These are phyloP conservation scores for Odocoileus virginianus DNA, from an alignment of 2,113 vertebrate genomes.

Conservation along the genomic window DNA sequence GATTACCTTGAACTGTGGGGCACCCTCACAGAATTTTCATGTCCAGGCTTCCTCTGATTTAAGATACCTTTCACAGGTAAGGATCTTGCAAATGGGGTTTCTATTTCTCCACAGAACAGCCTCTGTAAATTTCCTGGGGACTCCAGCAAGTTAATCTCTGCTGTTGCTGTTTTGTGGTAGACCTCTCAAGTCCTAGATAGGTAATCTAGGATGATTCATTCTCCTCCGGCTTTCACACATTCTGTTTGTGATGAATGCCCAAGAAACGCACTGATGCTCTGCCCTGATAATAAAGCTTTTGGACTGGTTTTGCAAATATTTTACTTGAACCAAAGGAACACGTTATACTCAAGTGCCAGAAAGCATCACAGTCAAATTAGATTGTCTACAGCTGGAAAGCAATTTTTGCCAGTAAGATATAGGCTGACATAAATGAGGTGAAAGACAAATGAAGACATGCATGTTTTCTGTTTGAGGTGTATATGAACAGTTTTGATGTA, in stretches of 20 bases:
- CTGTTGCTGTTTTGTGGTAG: constrained; percentile 30
- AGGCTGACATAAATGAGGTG: constrained; percentile 40
- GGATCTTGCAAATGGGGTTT: constrained; percentile 61
- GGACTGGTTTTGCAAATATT: constrained; percentile 64
- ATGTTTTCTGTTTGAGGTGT: neutral
- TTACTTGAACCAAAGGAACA: constrained; percentile 57
- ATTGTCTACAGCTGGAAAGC: constrained; percentile 20
- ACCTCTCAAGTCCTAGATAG: constrained; percentile 64
- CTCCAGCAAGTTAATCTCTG: constrained; percentile 51
- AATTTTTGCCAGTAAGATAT: constrained; percentile 43
- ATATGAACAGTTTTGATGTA: constrained; percentile 52
- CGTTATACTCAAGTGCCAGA: constrained; percentile 36
- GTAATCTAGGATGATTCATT: constrained; percentile 75
- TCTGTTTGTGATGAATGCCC: constrained; percentile 53
- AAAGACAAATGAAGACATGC: constrained; percentile 51
- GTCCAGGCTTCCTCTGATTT: constrained; percentile 44
- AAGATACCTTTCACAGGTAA: constrained; percentile 60
- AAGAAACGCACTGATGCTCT: constrained; percentile 44
- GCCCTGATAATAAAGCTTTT: constrained; percentile 68
- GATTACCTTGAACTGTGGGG: neutral
- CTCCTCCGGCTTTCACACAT: neutral
- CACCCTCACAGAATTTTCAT: constrained; percentile 6
- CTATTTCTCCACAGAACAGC: constrained; percentile 63
- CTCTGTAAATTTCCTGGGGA: constrained; percentile 67
- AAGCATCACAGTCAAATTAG: constrained; percentile 64